Percentiles rank a stretch among this genome's conserved stretches.
Evolutionary conservation across 2,113 vertebrate genomes (phyloP).

Genomic region (Scalopus aquaticus): DNA sequence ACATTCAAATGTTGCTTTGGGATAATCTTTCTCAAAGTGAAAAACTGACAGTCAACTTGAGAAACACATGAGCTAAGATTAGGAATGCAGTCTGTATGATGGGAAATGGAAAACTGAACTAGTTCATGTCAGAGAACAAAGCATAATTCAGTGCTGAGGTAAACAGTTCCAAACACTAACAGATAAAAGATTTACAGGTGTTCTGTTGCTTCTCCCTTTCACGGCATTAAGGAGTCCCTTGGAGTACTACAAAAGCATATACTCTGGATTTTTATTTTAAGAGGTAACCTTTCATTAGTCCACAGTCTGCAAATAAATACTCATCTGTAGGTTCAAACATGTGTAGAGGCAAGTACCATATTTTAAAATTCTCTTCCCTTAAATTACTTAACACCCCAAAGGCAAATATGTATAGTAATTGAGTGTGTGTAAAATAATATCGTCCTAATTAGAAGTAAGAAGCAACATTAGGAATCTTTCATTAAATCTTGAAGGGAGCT

Average conservation of each 20-base stretch:
- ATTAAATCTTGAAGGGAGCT: constrained; percentile 33
- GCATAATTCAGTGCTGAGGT: neutral
- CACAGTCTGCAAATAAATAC: neutral
- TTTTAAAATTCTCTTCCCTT: constrained; percentile 1
- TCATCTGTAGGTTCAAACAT: constrained; percentile 32
- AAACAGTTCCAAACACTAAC: neutral
- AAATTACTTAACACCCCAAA: constrained; percentile 44
- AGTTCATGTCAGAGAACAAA: neutral
- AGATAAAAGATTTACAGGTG: neutral
- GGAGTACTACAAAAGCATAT: neutral
- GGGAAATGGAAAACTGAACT: neutral
- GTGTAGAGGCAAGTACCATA: neutral
- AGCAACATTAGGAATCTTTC: neutral
- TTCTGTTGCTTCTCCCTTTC: neutral
- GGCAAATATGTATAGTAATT: neutral
- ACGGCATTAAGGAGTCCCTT: neutral
- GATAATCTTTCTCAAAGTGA: neutral
- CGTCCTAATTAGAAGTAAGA: constrained; percentile 12
- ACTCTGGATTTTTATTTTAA: neutral
- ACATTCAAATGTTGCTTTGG: neutral
- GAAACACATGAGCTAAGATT: neutral
- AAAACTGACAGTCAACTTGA: neutral
- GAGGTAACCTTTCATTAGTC: neutral
- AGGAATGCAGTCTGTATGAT: neutral
- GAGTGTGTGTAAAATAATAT: neutral